Evolutionary conservation across 2,113 vertebrate species (phyloP), one percentile per base, ranked within the genome.

Genomic region (Brachypodius melanocephalos): DNA sequence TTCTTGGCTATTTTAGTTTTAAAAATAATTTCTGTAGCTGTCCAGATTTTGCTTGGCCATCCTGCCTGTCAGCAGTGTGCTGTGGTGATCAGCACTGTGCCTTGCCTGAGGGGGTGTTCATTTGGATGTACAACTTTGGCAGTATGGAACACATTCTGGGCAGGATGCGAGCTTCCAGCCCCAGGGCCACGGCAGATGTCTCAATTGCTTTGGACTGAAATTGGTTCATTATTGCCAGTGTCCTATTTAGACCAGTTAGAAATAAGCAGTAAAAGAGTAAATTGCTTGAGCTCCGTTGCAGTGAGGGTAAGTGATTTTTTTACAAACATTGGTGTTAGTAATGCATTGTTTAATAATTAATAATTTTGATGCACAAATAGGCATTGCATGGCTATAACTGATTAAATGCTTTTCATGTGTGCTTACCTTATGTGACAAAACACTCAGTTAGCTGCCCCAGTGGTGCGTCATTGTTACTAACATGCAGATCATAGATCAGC

Each of bases 201-300:
- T 95, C 89, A 63, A 85, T 80, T 82, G 67, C 78, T 93, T 93
- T 69, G 75, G 54, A 76, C 89, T 94, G 71, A 88, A 82, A 83
- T 51, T 29, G 55, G 51, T 58, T 95, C 43, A 3, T 91, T 93
- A 82, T 69, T 96, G 71, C 85, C 81, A 87, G 55, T 86, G 82
- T 25, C 90, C 90, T 96, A 59, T 85, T 93, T 89, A 90, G 72
- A 63, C 28, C 1, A 1, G 43, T 77, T 91, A 79, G 55, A 88
- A 96, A 69, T 31, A 22, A 93, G 81, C 71, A 73, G 58, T 66
- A 45, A 65, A 75, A 76, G 57, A 85, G 26, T 66, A 68, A 63
- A 92, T 67, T 43, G 25, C 78, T 94, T 78, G 66, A 93, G 67
- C 43, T 69, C 46, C 3, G 2, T 73, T 22, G 11, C 74, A 61